Base-by-base conservation (phyloP, 2,888 invertebrate species). In the Drosophila histrio region DNA sequence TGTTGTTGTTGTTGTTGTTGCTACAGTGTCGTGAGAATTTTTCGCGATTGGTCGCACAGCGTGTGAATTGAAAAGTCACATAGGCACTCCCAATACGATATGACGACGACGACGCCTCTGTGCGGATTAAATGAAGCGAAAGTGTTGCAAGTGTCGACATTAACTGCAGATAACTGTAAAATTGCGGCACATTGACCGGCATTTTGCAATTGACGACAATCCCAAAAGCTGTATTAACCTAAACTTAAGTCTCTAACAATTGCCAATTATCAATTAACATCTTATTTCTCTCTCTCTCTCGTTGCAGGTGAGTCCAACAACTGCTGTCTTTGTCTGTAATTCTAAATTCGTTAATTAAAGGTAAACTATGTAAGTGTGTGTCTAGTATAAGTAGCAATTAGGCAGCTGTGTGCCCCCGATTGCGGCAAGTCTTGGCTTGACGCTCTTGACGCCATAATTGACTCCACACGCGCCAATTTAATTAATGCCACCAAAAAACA, bases 11-110 rank as follows among this genome's bases (percentile, higher is more conserved):
- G 70, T 65, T 63, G 68, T 53, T 77, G 82, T 65, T 72, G 76
- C 74, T 77, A 85, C 90, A 89, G 87, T 89, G 90, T 89, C 90
- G 88, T 89, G 89, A 87, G 89, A 89, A 90, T 79, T 87, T 80
- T 83, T 89, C 81, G 82, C 87, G 78, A 87, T 87, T 83, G 77
- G 85, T 75, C 86, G 86, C 87, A 74, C 81, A 89, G 79, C 89
- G 89, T 90, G 90, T 88, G 90, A 90, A 89, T 76, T 79, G 73
- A 78, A 74, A 67, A 74, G 72, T 67, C 61, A 44, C 77, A 62
- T 61, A 28, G 39, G 49, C 72, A 58, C 72, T 36, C 72, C 72
- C 66, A 58, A 38, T 22, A n/a, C 15, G 67, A 22, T 34, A 58
- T 34, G 19, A n/a, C 15, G 67, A 22, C 28, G 50, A 50, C 13